A percentile compares a stretch with the other conserved stretches of the same genome.
Conservation (phyloP, 2,888 invertebrate species). For the Tryphoninae sp. region DNA sequence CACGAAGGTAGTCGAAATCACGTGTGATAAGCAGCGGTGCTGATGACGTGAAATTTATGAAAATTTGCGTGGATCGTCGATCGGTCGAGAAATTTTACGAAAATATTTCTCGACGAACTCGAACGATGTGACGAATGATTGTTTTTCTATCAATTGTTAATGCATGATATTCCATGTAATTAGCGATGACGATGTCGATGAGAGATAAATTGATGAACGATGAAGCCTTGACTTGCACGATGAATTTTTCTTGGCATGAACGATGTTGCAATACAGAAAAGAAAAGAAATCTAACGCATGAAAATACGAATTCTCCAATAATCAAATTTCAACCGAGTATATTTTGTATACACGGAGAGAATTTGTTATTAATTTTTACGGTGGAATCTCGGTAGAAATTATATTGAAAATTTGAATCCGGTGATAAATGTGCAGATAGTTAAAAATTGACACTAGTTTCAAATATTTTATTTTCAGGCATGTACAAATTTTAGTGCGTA, state of each 20-base stretch:
- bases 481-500: too few species aligned
- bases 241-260: slow-evolving; percentile 52
- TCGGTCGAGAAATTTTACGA: neutral
- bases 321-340: neutral
- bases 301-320: neutral
- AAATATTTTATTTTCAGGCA: too few species aligned
- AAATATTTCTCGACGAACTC: neutral
- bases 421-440: too few species aligned
- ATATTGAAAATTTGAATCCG: too few species aligned
- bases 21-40: slow-evolving; percentile 39
- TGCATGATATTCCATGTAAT: slow-evolving; percentile 31
- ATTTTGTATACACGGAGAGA: neutral
- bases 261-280: slow-evolving; percentile 35
- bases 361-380: too few species aligned
- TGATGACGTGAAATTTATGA: slow-evolving; percentile 49
- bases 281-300: neutral
- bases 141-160: slow-evolving; percentile 17
- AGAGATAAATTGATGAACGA: slow-evolving; percentile 41
- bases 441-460: too few species aligned
- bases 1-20: slow-evolving; percentile 40
- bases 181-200: slow-evolving; percentile 25
- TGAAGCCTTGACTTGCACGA: slow-evolving; percentile 25
- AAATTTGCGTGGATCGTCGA: slow-evolving; percentile 27
- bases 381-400: too few species aligned
- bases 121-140: slow-evolving; percentile 6